Conservation (phyloP, 2,113 vertebrate species). For the Rhinolophus sinicus region DNA sequence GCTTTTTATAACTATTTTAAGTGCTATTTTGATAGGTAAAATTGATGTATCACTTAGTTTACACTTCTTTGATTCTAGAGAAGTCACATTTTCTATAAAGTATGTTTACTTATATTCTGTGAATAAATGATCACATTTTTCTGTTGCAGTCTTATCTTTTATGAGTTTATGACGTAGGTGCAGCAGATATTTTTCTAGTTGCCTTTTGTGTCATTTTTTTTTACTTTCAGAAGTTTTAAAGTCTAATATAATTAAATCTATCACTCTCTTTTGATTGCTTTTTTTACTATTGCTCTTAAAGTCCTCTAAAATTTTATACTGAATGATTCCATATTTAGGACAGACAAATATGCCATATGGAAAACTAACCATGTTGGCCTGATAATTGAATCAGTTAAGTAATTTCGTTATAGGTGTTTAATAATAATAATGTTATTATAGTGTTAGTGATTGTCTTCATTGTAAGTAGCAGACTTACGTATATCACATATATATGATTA, state of each 20-base stretch:
- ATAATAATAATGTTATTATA: neutral
- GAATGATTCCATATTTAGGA: constrained; percentile 19
- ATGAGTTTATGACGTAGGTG: neutral
- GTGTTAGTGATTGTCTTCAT: constrained; percentile 27
- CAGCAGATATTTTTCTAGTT: constrained; percentile 5
- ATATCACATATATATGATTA: neutral
- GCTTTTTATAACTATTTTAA: constrained; percentile 44
- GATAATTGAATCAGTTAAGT: constrained; percentile 27
- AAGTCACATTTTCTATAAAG: neutral
- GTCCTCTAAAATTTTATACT: neutral
- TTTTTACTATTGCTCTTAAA: constrained; percentile 13
- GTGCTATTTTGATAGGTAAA: constrained; percentile 3
- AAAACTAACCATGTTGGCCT: neutral
- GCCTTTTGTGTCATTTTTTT: constrained; percentile 2
- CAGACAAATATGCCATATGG: neutral
- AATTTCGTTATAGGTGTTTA: constrained; percentile 42
- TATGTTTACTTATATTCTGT: neutral
- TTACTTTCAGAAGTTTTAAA: constrained; percentile 19
- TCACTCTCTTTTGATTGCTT: neutral
- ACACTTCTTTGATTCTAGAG: neutral
- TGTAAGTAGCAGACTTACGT: constrained; percentile 26
- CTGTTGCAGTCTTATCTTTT: neutral
- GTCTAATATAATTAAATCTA: constrained; percentile 12
- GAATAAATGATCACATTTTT: neutral
- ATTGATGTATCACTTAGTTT: constrained; percentile 55